Base-by-base conservation (phyloP, 1,140 invertebrate genomes). In the Eurosta solidaginis region DNA sequence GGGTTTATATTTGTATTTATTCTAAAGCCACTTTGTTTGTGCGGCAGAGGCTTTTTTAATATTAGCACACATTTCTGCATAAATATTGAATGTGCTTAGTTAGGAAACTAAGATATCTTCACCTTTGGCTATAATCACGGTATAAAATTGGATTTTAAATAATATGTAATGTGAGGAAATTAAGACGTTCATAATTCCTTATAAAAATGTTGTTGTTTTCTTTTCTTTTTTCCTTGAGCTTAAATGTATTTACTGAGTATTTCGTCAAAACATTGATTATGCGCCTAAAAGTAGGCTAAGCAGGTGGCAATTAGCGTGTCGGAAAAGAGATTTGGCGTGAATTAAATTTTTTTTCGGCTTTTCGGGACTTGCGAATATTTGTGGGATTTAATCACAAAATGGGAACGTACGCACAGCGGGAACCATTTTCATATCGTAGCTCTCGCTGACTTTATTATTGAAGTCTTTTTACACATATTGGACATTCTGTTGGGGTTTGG, bases 1-100 rank as follows among this genome's bases (percentile, higher is more conserved):
- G 59, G 59, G 40, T 68, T 68, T 68, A 33, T 68, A 40, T 68
- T 68, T 29, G 59, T n/a, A n/a, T n/a, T n/a, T n/a, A n/a, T n/a
- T n/a, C n/a, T n/a, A n/a, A n/a, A 36, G 33, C 59, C 59, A 68
- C 59, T 68, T 68, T 68, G 59, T 68, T 68, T 68, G 59, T 68
- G 59, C 59, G n/a, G 59, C 59, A 40, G n/a, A 20, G 59, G 59
- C 17, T 36, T 68, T 68, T n/a, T n/a, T 68, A 68, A 40, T 68
- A 68, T 68, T 68, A 68, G 59, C 59, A 68, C n/a, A n/a, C 59
- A 68, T 68, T 68, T 68, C 59, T 33, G 59, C 36, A 36, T 68
- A 68, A 68, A 68, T 68, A 68, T 68, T 68, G 33, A 68, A 68
- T 68, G 59, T 20, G 33, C 20, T 68, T 68, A 22, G 59, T 68